Evolutionary conservation across 2,888 invertebrate species (phyloP).

Genomic region (Cheilosia grossa): DNA sequence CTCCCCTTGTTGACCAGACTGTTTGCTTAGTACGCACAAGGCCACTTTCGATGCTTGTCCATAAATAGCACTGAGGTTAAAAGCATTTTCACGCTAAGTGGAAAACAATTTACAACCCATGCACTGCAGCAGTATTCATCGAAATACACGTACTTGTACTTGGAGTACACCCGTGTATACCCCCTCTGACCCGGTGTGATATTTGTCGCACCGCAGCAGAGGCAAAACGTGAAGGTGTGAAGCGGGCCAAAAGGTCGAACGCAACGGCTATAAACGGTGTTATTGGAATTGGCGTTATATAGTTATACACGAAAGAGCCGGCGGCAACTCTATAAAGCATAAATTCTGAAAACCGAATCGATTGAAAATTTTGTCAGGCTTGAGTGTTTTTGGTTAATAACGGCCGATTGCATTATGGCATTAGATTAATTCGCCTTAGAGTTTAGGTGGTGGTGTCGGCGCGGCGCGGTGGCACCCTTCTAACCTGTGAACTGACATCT

Average conservation of each 20-base stretch:
- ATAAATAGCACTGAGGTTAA: constrained; percentile 75
- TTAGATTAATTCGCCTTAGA: constrained; percentile 75
- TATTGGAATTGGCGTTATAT: constrained; percentile 62
- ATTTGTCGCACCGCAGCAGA: constrained; percentile 64
- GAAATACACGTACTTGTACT: constrained; percentile 58
- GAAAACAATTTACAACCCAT: constrained; percentile 76
- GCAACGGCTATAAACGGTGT: constrained; percentile 51
- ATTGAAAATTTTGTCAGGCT: constrained; percentile 77
- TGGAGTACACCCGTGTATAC: constrained; percentile 28
- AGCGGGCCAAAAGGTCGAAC: constrained; percentile 6
- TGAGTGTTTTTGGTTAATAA: constrained; percentile 77
- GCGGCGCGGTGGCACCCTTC: constrained; percentile 19
- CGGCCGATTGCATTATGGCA: constrained; percentile 76
- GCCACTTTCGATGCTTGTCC: constrained; percentile 62
- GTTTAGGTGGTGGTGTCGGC: constrained; percentile 39
- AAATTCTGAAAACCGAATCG: constrained; percentile 75
- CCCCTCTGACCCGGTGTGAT: constrained; percentile 49
- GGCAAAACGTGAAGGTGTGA: constrained; percentile 41
- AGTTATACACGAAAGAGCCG: constrained; percentile 30
- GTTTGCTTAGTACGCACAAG: constrained; percentile 46
- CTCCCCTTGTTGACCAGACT: constrained; percentile 15
- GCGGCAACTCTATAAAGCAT: constrained; percentile 64
- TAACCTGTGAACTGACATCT: constrained; percentile 42
- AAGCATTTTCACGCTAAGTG: constrained; percentile 77
- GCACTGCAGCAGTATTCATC: constrained; percentile 66